phyloP scores from a whole-genome alignment of 2,113 vertebrate species.

The Eublepharis macularius region DNA sequence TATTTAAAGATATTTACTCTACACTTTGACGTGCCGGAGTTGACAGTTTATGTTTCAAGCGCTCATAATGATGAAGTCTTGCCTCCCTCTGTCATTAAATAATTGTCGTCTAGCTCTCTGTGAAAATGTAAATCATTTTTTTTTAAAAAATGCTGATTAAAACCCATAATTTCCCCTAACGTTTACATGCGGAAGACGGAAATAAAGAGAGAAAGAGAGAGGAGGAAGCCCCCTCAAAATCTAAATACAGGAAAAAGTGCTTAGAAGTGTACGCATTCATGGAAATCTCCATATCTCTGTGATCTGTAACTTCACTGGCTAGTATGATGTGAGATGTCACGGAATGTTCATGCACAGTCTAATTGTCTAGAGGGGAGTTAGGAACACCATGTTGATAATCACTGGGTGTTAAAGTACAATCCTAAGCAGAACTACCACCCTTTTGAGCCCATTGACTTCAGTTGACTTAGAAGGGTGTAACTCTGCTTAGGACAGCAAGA shows the following conservation, averaged over 20 bases:
- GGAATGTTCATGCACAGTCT: background rate
- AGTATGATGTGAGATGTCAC: background rate
- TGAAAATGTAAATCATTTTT: background rate
- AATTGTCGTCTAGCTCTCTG: background rate
- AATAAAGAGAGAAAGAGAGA: background rate
- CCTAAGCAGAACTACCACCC: too few relatives aligned
- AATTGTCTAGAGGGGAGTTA: background rate
- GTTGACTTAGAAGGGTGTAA: too few relatives aligned
- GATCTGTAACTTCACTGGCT: background rate
- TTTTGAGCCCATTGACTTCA: too few relatives aligned
- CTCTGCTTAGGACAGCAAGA: too few relatives aligned
- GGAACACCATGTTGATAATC: background rate
- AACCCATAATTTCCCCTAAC: background rate
- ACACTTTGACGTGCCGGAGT: constrained; percentile 12
- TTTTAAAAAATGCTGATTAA: background rate
- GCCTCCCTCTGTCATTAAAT: constrained; percentile 6
- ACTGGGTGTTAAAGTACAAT: too few relatives aligned
- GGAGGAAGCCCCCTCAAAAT: background rate
- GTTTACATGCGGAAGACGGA: background rate
- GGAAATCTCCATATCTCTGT: background rate
- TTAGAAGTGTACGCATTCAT: too few relatives aligned
- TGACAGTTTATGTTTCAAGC: constrained; percentile 13
- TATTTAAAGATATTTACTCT: constrained; percentile 20
- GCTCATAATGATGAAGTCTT: background rate
- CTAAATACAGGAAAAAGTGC: too few relatives aligned